Evolutionary conservation across 2,113 vertebrate genomes (phyloP), one percentile per base, ranked within the genome.

Genomic region (Cynocephalus volans): DNA sequence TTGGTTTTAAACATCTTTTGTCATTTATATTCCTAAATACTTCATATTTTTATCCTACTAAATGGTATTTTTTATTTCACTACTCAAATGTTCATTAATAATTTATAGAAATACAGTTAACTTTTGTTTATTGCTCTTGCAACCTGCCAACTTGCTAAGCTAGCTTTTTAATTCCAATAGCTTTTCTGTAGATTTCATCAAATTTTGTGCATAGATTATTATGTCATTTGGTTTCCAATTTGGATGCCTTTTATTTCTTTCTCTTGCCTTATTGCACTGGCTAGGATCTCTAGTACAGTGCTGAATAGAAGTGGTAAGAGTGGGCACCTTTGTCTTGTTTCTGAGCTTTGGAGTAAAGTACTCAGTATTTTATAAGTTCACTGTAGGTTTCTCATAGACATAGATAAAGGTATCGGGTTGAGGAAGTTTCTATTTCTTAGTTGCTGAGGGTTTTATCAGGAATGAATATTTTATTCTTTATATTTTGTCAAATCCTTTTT

Each of bases 401-500:
- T 41, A 41, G 41, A 41, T 41, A 41, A 41, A 41, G 41, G 41
- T 33, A 79, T 60, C 23, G 45, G 11, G 13, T 41, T 75, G 33
- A 64, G 33, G 73, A 64, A 64, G 13, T 69, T 48, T 80, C 36
- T 60, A 28, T 56, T 82, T 6, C 28, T 91, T 67, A 83, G 88
- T 82, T 87, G 11, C 41, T 56, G 28, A 73, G 36, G 26, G 7
- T 69, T 88, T 95, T 86, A 90, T 62, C 56, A 84, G 45, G 48
- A 94, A 83, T 83, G 7, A 69, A 41, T 41, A 41, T 41, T 41
- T 41, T 41, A 41, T 41, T 41, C 41, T 50, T 77, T 92, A 28
- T 6, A 45, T 96, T 96, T 58, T 96, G 33, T 65, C 54, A 64
- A 88, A 73, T 75, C 17, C 24, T 67, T 31, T 84, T 84, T 93